phyloP scores from a whole-genome alignment of 1,140 invertebrate genomes.

The Drosophila insularis region DNA sequence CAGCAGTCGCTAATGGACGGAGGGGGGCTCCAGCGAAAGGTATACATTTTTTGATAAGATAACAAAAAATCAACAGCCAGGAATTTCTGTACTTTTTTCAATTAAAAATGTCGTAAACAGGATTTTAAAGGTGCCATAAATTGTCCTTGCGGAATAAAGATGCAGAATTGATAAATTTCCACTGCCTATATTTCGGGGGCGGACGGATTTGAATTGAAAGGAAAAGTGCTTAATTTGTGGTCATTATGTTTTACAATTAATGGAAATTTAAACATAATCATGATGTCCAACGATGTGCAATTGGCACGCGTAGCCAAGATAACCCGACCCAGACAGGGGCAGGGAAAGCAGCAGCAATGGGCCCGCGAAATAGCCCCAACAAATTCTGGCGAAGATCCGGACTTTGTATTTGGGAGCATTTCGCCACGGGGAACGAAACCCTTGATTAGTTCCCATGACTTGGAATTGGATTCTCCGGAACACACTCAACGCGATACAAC shows the following conservation, averaged over 20 bases:
- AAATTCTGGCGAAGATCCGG: constrained; percentile 46
- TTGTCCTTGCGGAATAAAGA: constrained; percentile 37
- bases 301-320: constrained; percentile 76
- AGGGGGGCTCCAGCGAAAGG: no score
- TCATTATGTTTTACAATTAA: neutral
- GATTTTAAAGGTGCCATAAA: constrained; percentile 20
- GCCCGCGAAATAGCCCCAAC: constrained; percentile 35
- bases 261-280: neutral
- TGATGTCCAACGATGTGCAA: constrained; percentile 79
- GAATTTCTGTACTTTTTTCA: constrained; percentile 37
- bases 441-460: constrained; percentile 49
- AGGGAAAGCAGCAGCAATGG: constrained; percentile 41
- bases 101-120: constrained; percentile 68
- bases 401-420: constrained; percentile 74
- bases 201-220: neutral
- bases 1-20: no score
- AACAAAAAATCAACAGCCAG: constrained; percentile 39
- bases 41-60: constrained; percentile 76
- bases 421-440: constrained; percentile 57
- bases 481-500: constrained; percentile 73
- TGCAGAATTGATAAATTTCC: constrained; percentile 1
- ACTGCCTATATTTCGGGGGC: constrained; percentile 2
- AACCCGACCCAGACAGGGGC: constrained; percentile 43
- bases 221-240: neutral
- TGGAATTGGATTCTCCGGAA: constrained; percentile 70